phyloP scores from a whole-genome alignment of 2,888 invertebrate species.

The Stegophylla sp. region DNA sequence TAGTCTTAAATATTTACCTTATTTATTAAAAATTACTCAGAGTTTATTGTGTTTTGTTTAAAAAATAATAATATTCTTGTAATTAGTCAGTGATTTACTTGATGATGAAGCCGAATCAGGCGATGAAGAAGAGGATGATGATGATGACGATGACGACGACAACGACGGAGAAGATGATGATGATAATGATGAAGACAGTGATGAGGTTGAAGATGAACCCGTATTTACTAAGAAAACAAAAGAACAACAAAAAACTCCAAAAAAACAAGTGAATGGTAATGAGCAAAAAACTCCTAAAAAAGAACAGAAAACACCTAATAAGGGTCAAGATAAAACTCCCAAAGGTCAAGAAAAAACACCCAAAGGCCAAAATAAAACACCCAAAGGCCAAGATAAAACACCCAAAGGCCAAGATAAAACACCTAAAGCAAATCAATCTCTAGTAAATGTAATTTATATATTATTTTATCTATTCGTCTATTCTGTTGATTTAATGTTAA shows the following conservation, averaged over 20 bases:
- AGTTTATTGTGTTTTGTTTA: no score
- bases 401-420: conserved; percentile 14
- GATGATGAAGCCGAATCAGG: conserved; percentile 65
- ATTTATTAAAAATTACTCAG: no score
- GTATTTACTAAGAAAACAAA: conserved; percentile 60
- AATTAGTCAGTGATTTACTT: conserved; percentile 39
- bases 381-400: conserved; percentile 22
- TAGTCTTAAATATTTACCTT: no score
- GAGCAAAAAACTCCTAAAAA: conserved; percentile 34
- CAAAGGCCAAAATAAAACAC: conserved; percentile 21
- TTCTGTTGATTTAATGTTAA: neutral
- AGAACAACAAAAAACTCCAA: conserved; percentile 59
- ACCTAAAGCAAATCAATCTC: conserved; percentile 29
- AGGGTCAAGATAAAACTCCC: conserved; percentile 11
- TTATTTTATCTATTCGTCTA: neutral
- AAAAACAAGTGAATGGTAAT: conserved; percentile 60
- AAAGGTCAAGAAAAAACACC: conserved; percentile 1
- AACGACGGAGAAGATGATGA: conserved; percentile 62
- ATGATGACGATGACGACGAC: conserved; percentile 62
- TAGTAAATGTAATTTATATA: conserved; percentile 38
- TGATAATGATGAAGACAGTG: conserved; percentile 63
- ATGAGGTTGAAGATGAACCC: conserved; percentile 42
- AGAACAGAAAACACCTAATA: conserved; percentile 2
- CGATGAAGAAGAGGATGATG: conserved; percentile 64
- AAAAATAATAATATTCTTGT: no score